Base-by-base conservation (phyloP, 1,140 invertebrate genomes). In the Listronotus oregonensis region DNA sequence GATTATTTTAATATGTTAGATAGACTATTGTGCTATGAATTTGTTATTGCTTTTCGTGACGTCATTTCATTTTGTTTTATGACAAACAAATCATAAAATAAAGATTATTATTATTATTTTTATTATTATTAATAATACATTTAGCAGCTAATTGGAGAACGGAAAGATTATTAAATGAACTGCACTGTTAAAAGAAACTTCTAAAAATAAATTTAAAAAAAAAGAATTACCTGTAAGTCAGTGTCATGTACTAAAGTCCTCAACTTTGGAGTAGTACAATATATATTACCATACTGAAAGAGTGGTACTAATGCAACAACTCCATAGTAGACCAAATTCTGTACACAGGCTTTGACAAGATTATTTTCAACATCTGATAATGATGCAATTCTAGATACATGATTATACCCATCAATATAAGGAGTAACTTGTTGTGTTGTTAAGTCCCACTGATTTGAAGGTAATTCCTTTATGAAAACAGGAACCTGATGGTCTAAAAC, bases 271-370 rank as follows among this genome's bases (percentile, higher is more conserved):
- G 94, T 97, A 9, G 89, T 87, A 51, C 91, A 88, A 79, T 97
- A 98, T 66, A 96, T 89, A 80, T 97, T 97, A 66, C 92, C 90
- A 79, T 97, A 98, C 78, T 94, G 94, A 71, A 98, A 90, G 69
- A 98, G 89, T 8, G 95, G 93, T 54, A 96, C 89, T 21, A 98
- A 78, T 14, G 89, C 89, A 3, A 94, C 87, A 15, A 86, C 84
- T 21, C 83, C 84, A 64, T 87, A 87, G 79, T 88, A 97, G 73
- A 95, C 85, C 56, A 97, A 83, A 83, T 98, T 98, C 78, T 96
- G 94, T 43, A 97, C 88, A 77, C 94, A 96, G 8, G 93, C 91
- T 81, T 97, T 97, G 0, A 97, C 95, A 39, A 98, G 80, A 80
- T 93, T 94, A 62, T 91, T 94, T 75, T 98, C 95, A 0, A 98